Evolutionary conservation across 2,113 vertebrate genomes (phyloP), one percentile per base, ranked within the genome.

Genomic region (Dasyurus viverrinus): DNA sequence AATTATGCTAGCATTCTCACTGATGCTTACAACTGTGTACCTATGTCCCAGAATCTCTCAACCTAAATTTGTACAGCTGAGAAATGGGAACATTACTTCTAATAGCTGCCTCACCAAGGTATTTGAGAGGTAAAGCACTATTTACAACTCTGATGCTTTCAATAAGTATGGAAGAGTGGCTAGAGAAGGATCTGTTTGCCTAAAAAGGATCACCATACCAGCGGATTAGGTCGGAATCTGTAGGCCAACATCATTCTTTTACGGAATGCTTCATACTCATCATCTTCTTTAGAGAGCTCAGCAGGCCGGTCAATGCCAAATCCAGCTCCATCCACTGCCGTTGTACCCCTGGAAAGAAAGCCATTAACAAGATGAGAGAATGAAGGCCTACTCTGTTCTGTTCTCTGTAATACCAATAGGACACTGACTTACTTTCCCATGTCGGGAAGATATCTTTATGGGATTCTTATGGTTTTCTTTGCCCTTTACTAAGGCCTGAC

Each of bases 241-340:
- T 99, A 99, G 0, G 99, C 99, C 52, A 99, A 98, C 99, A 99
- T 99, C 99, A 99, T 99, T 89, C 99, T 98, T 91, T 99, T 99
- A 0, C 99, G 99, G 97, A 99, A 99, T 0, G 99, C 99, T n/a
- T 99, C 99, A 0, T 99, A 99, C 96, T 99, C 99, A 0, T 99
- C 99, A 0, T 99, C 99, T 46, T 98, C 98, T 98, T 99, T 99
- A 53, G 96, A 97, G 0, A 99, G 99, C 94, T 99, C 99, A 0
- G 99, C 99, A 0, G 99, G 99, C 16, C 99, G 99, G 23, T 99
- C 99, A 0, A 99, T 98, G 55, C 99, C 99, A 0, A 99, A 99
- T 0, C 99, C 99, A 0, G 99, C 99, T 0, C 99, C 99, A 0
- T 99, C 99, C 90, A 99, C 97, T 0, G 99, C 98, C 0, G 99